These are phyloP conservation scores for Amblyopsis rosae DNA, from an alignment of 2,113 vertebrate genomes.

Conservation along the genomic window DNA sequence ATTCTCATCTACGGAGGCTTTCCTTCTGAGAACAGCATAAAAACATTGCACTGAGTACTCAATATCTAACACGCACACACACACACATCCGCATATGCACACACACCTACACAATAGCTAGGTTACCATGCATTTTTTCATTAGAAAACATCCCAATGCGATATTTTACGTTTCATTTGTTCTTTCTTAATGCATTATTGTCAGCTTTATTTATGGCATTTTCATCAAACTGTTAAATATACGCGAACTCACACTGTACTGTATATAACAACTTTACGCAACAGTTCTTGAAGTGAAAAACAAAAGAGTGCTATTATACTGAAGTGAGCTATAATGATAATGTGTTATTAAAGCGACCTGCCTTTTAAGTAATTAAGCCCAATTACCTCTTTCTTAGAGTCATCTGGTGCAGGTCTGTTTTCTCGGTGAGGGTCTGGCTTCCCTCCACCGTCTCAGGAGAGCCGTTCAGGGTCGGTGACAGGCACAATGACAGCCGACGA, in stretches of 20 bases:
- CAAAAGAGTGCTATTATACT: too few species aligned
- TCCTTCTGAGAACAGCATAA: conserved; percentile 58
- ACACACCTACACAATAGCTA: background rate
- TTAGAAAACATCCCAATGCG: too few species aligned
- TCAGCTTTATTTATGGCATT: too few species aligned
- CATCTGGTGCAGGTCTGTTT: conserved; percentile 30
- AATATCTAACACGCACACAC: background rate
- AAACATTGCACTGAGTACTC: conserved; percentile 7
- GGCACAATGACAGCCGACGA: conserved; percentile 61
- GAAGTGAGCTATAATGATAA: background rate
- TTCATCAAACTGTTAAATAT: too few species aligned
- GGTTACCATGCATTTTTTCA: background rate
- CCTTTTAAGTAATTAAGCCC: conserved; percentile 2
- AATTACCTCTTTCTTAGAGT: conserved; percentile 60
- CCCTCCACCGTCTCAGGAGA: conserved; percentile 67
- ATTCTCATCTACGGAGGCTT: conserved; percentile 76
- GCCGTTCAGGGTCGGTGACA: conserved; percentile 58
- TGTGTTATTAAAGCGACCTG: conserved; percentile 5
- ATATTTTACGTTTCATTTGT: too few species aligned
- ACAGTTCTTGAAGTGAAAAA: too few species aligned
- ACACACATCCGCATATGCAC: conserved; percentile 5
- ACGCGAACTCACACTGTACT: too few species aligned
- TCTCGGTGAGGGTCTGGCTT: conserved; percentile 29
- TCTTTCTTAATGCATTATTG: too few species aligned
- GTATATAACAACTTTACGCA: too few species aligned